Evolutionary conservation across 2,888 invertebrate species (phyloP).

Genomic region (Polydrusus cervinus): DNA sequence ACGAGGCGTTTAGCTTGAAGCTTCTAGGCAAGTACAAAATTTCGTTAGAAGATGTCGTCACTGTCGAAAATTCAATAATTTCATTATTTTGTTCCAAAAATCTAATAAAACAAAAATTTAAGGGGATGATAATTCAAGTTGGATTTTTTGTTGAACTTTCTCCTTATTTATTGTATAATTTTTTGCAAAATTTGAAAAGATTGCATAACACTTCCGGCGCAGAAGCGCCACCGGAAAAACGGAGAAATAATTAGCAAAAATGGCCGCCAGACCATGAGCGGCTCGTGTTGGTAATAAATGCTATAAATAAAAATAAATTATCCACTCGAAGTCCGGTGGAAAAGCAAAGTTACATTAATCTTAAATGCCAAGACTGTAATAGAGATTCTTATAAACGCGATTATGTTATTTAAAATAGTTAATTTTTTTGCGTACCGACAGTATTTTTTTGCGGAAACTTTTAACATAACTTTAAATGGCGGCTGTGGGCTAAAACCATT

Average conservation of each 20-base stretch:
- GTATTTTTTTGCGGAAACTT: too few species aligned
- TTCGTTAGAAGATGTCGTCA: conserved; percentile 61
- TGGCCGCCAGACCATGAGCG: conserved; percentile 10
- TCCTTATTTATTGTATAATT: conserved; percentile 24
- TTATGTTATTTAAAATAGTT: too few species aligned
- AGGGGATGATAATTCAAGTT: conserved; percentile 10
- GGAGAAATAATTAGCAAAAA: conserved; percentile 46
- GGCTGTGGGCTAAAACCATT: too few species aligned
- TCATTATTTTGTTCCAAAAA: conserved; percentile 14
- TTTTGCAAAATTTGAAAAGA: conserved; percentile 31
- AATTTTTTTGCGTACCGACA: too few species aligned
- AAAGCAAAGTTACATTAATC: too few species aligned
- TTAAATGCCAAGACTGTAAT: too few species aligned
- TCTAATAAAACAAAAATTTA: not conserved
- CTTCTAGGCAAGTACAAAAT: conserved; percentile 56
- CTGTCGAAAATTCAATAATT: conserved; percentile 50
- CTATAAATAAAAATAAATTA: not conserved
- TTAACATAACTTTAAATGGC: too few species aligned
- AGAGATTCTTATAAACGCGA: too few species aligned
- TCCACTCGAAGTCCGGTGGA: too few species aligned
- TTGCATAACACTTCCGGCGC: conserved; percentile 59
- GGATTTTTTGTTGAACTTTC: conserved; percentile 20
- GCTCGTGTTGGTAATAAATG: not conserved
- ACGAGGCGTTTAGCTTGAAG: conserved; percentile 55
- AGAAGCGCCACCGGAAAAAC: conserved; percentile 60